phyloP scores from a whole-genome alignment of 2,797 vertebrate species.

The Avahi laniger region DNA sequence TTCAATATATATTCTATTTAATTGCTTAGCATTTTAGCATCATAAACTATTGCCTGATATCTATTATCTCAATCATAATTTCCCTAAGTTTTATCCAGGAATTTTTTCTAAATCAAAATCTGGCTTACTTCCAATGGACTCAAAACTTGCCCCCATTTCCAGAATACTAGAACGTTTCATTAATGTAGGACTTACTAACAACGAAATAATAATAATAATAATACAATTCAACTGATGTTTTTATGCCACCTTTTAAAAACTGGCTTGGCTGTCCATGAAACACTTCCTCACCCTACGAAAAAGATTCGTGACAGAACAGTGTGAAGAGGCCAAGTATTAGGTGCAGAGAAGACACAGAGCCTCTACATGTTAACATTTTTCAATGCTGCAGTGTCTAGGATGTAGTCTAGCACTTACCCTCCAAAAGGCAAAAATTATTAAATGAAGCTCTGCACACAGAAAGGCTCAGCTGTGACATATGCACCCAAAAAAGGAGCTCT shows the following conservation, averaged over 20 bases:
- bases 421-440: constrained; percentile 61
- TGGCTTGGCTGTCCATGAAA: constrained; percentile 12
- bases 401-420: not conserved
- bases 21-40: constrained; percentile 31
- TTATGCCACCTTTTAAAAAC: constrained; percentile 32
- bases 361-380: constrained; percentile 37
- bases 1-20: not conserved
- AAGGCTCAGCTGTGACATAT: constrained; percentile 47
- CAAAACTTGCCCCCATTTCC: not conserved
- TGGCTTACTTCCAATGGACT: not conserved
- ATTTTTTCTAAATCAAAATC: constrained; percentile 14
- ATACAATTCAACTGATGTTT: constrained; percentile 28
- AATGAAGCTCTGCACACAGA: constrained; percentile 65
- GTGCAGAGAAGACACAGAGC: constrained; percentile 38
- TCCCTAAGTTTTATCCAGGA: not conserved
- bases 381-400: constrained; percentile 67
- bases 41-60: not conserved
- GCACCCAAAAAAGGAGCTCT: constrained; percentile 59
- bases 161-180: constrained; percentile 25
- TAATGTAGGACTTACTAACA: not conserved
- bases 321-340: constrained; percentile 7
- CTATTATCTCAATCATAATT: not conserved
- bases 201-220: not conserved
- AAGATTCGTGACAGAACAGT: not conserved
- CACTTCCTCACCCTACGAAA: not conserved